Evolutionary conservation across 1,140 invertebrate genomes (phyloP).

Genomic region (Harlomillsia oculata): DNA sequence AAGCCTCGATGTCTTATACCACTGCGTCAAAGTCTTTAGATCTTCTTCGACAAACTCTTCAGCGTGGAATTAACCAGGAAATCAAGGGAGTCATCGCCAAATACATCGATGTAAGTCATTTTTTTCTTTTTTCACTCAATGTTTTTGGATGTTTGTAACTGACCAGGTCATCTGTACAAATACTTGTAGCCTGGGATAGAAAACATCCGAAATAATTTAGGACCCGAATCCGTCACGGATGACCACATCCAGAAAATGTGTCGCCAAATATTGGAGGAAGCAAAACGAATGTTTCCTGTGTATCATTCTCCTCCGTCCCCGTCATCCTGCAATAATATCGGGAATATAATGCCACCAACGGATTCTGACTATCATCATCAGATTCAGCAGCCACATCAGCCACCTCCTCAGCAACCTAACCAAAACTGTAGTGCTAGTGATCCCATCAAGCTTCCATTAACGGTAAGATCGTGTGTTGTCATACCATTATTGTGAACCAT

Average conservation of each 20-base stretch:
- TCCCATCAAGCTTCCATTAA: constrained; percentile 25
- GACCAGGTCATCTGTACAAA: constrained; percentile 45
- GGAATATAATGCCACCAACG: constrained; percentile 29
- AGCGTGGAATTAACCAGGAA: constrained; percentile 64
- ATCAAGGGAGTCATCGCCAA: constrained; percentile 63
- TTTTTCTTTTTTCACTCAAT: constrained; percentile 9
- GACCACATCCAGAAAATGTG: constrained; percentile 64
- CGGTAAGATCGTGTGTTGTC: constrained; percentile 17
- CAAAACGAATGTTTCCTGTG: constrained; percentile 54
- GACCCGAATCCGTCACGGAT: constrained; percentile 59
- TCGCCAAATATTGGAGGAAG: constrained; percentile 65
- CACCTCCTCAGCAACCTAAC: constrained; percentile 6
- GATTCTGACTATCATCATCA: constrained; percentile 28
- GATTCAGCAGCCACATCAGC: constrained; percentile 29
- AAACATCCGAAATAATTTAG: constrained; percentile 64
- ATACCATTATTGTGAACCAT: not conserved
- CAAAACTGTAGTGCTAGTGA: constrained; percentile 19
- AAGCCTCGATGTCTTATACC: constrained; percentile 29
- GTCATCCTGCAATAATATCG: constrained; percentile 23
- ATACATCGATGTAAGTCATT: constrained; percentile 55
- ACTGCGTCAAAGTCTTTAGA: constrained; percentile 45
- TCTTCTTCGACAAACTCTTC: constrained; percentile 60
- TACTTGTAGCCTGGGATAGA: constrained; percentile 68
- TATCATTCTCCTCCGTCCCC: constrained; percentile 27
- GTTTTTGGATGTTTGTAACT: not conserved